Conservation (phyloP, 2,888 invertebrate species). For the Tetheella fluctuosa region DNA sequence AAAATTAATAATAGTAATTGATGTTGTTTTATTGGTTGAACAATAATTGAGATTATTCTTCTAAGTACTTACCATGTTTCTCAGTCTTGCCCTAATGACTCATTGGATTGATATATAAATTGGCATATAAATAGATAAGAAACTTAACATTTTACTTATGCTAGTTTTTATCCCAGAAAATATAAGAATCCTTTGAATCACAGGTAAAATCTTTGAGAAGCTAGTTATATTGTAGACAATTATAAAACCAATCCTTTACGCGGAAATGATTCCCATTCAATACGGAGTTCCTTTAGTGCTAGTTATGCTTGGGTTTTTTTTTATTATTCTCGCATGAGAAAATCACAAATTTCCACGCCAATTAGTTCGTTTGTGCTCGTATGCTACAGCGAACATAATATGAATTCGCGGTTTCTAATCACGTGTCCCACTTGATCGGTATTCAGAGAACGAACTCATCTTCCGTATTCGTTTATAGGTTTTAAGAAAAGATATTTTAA, state of each 20-base stretch:
- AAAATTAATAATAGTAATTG: slow-evolving; percentile 46
- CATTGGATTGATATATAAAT: too few relatives aligned
- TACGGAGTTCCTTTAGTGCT: neutral
- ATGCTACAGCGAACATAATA: neutral
- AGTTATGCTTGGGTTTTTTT: neutral
- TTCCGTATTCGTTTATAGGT: neutral
- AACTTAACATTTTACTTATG: too few relatives aligned
- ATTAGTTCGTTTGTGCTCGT: neutral
- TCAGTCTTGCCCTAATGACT: too few relatives aligned
- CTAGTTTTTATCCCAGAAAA: too few relatives aligned
- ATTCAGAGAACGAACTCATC: neutral
- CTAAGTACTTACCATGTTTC: neutral
- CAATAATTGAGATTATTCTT: neutral
- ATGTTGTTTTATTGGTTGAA: slow-evolving; percentile 15
- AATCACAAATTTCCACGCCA: neutral
- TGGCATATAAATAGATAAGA: too few relatives aligned
- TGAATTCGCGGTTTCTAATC: neutral
- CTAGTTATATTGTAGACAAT: too few relatives aligned
- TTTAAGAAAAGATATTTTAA: too few relatives aligned
- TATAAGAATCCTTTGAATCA: too few relatives aligned
- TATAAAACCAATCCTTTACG: too few relatives aligned
- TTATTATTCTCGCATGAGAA: neutral
- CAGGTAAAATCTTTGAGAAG: too few relatives aligned
- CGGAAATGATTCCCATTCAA: too few relatives aligned
- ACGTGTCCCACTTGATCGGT: neutral